Percentiles rank a stretch among this genome's conserved stretches.
Conservation (phyloP, 1,140 invertebrate species). For the Macrocentrus cingulum region DNA sequence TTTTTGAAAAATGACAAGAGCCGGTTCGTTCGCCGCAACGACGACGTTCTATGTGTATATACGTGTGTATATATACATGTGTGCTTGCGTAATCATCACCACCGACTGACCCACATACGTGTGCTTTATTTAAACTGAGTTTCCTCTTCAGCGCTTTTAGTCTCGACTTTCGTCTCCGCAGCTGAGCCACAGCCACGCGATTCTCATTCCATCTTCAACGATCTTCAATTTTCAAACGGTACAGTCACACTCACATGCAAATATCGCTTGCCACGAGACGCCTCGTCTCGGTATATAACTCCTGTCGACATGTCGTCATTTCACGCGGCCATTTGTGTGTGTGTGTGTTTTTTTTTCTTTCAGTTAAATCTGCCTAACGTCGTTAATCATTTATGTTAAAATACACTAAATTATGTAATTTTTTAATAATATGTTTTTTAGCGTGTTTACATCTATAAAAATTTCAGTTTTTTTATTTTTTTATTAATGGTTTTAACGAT, state of each 20-base stretch:
- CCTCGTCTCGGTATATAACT: constrained; percentile 3
- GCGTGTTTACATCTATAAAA: too few species aligned
- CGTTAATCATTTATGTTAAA: constrained; percentile 10
- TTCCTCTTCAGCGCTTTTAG: constrained; percentile 52
- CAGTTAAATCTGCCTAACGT: too few species aligned
- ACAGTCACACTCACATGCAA: constrained; percentile 1
- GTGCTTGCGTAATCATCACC: constrained; percentile 27
- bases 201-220: constrained; percentile 19
- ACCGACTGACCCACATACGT: constrained; percentile 57
- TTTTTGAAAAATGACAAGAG: not conserved
- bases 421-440: too few species aligned
- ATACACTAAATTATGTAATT: too few species aligned
- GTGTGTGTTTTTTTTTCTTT: not conserved
- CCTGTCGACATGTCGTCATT: constrained; percentile 18
- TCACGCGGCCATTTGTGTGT: too few species aligned
- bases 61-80: not conserved
- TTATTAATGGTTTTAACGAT: too few species aligned
- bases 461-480: too few species aligned
- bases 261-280: constrained; percentile 8
- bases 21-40: constrained; percentile 4
- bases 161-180: constrained; percentile 45
- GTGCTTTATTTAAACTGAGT: constrained; percentile 59
- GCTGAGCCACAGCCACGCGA: not conserved
- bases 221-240: constrained; percentile 25
- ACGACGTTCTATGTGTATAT: not conserved